Conservation (phyloP, 2,888 invertebrate species). For the Aleiodes alternator region DNA sequence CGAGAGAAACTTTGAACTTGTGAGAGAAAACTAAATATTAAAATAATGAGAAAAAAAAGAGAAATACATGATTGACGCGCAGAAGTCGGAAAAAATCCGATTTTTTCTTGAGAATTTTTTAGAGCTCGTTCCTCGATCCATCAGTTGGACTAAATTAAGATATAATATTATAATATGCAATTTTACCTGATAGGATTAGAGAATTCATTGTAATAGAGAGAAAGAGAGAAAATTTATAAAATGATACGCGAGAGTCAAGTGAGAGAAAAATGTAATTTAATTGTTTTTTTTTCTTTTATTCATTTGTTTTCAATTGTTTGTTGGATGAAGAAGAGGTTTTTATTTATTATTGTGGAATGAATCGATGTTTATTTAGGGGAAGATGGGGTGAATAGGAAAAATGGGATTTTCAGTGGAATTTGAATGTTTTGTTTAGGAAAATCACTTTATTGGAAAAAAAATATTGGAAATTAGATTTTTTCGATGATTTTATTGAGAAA, state of each 20-base stretch:
- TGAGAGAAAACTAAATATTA: neutral
- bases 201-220: slow-evolving; percentile 31
- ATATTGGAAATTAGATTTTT: no score
- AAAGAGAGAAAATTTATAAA: slow-evolving; percentile 23
- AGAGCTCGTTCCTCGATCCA: slow-evolving; percentile 27
- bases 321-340: neutral
- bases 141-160: slow-evolving; percentile 21
- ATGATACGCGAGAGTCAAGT: neutral
- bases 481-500: no score
- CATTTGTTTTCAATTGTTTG: slow-evolving; percentile 22
- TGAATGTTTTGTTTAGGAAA: no score
- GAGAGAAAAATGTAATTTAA: slow-evolving; percentile 15
- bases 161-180: slow-evolving; percentile 27
- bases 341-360: no score
- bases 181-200: slow-evolving; percentile 35
- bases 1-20: neutral
- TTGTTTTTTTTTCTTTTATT: slow-evolving; percentile 22
- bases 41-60: neutral
- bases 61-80: slow-evolving; percentile 10
- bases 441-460: no score
- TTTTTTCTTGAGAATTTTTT: neutral
- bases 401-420: no score
- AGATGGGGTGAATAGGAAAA: no score
- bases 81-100: neutral
- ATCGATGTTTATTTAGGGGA: no score